Evolutionary conservation across 2,888 invertebrate genomes (phyloP), one percentile per base, ranked within the genome.

Genomic region (Drosophila atripex): DNA sequence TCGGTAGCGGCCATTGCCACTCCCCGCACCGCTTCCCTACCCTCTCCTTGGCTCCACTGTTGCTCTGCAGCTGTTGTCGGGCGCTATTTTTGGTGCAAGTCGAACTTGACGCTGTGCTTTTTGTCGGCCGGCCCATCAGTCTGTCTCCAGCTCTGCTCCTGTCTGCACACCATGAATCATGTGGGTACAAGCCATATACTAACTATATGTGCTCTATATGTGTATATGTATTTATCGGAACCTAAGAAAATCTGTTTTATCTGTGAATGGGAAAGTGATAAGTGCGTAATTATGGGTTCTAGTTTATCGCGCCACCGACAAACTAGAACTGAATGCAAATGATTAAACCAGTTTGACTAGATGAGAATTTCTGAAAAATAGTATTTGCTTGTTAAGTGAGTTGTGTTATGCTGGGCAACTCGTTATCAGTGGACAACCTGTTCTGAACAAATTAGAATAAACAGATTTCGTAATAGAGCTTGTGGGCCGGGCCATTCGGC

Each of bases 401-500:
- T 32, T 35, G 51, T 28, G 65, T 16, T 70, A 30, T 54, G 28
- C 28, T 14, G 21, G 11, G 21, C 32, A 69, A 65, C 77, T 52
- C 55, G 78, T 78, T 87, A 85, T 82, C 78, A 83, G 21, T 18
- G 63, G 39, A 52, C 73, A 78, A 87, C 86, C 86, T 74, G 78
- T 78, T 84, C 70, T 75, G 45, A 28, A 63, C 49, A 68, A 73
- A 80, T 85, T 73, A 56, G 60, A 78, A 80, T 66, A 75, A 55
- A 53, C 45, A 59, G 41, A 65, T 50, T 71, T 69, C 45, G 38
- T 41, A 43, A 58, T 51, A 73, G 55, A 75, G 64, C 64, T 55
- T 50, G 55, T 55, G 56, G 46, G 63, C 51, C 59, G 28, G 70
- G 21, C 46, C 59, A n/a, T n/a, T n/a, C 47, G 6, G 60, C 28